Conservation (phyloP, 2,797 vertebrate species). For the Pipistrellus kuhlii region DNA sequence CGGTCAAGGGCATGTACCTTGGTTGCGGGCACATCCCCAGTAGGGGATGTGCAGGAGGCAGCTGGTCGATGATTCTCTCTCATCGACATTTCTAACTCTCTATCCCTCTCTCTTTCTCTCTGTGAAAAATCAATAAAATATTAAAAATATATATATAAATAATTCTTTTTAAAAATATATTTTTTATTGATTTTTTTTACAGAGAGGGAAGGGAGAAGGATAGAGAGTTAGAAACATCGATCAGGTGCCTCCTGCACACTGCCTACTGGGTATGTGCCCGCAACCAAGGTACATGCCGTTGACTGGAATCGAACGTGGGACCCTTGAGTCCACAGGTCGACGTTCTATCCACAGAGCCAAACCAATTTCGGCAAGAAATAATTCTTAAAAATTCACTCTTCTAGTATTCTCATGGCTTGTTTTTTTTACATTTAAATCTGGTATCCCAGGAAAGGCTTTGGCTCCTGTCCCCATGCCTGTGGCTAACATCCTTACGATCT, state of each 20-base stretch:
- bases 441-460: not conserved
- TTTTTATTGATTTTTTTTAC: not conserved
- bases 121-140: no score
- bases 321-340: not conserved
- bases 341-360: not conserved
- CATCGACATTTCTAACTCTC: no score
- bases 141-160: no score
- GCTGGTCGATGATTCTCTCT: no score
- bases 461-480: not conserved
- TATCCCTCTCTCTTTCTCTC: no score
- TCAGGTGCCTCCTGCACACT: not conserved
- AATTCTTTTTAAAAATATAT: not conserved
- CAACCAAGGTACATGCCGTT: not conserved
- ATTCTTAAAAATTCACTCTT: not conserved
- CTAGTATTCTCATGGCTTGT: not conserved
- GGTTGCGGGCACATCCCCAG: no score
- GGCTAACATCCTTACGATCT: not conserved
- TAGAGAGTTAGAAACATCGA: not conserved
- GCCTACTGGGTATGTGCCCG: not conserved
- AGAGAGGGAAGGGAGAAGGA: not conserved
- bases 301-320: not conserved
- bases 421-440: constrained; percentile 55
- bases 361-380: not conserved
- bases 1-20: no score
- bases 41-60: no score